Conservation (phyloP, 2,113 vertebrate species). For the Picathartes gymnocephalus region DNA sequence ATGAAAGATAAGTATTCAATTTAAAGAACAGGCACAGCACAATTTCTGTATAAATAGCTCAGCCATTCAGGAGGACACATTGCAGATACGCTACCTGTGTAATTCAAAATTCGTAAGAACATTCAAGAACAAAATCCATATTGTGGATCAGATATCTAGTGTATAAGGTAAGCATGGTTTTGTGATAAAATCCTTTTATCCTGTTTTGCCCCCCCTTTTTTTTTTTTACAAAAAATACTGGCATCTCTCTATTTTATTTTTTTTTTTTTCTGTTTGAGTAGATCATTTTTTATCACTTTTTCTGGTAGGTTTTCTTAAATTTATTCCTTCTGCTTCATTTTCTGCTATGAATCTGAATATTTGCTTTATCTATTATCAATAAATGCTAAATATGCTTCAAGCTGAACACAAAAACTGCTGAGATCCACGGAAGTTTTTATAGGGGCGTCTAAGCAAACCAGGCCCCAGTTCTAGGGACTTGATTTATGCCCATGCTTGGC, state of each 20-base stretch:
- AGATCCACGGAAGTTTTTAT: background rate
- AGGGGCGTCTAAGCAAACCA: background rate
- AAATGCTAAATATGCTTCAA: background rate
- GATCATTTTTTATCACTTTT: background rate
- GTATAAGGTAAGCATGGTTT: background rate
- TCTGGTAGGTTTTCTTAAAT: background rate
- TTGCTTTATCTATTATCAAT: background rate
- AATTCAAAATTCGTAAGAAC: background rate
- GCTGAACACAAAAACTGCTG: background rate
- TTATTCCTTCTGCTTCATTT: background rate
- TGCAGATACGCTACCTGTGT: background rate
- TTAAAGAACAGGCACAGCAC: background rate
- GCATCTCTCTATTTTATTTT: background rate
- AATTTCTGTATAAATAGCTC: background rate
- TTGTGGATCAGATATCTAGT: background rate
- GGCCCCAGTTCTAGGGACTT: background rate
- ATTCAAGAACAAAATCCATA: background rate
- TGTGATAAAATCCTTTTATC: background rate
- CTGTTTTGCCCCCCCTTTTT: background rate
- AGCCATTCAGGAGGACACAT: background rate
- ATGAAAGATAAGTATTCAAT: background rate
- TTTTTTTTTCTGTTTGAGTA: background rate
- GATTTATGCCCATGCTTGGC: background rate
- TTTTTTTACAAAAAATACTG: rapidly evolving
- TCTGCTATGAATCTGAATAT: background rate